Percentiles rank a stretch among this genome's conserved stretches.
Evolutionary conservation across 2,113 vertebrate species (phyloP).

Genomic region (Neogale vison): DNA sequence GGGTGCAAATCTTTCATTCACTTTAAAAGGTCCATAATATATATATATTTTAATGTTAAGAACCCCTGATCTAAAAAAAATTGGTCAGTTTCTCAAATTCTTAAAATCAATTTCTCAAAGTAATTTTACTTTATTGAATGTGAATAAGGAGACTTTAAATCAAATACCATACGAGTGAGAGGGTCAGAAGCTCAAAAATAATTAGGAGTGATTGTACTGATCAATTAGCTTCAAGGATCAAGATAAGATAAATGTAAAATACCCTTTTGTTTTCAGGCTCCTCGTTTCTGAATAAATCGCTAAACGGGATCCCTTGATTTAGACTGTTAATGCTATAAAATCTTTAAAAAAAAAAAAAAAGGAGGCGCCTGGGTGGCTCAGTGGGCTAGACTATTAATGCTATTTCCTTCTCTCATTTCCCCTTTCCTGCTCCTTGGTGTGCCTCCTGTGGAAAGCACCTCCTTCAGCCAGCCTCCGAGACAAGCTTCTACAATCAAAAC

Average conservation of each 20-base stretch:
- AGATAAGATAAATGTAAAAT: not conserved
- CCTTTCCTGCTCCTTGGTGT: not conserved
- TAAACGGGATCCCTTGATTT: not conserved
- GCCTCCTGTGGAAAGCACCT: constrained; percentile 3
- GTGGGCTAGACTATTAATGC: not conserved
- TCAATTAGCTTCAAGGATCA: not conserved
- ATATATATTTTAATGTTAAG: not conserved
- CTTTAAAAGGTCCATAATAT: not conserved
- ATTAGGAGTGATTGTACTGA: not conserved
- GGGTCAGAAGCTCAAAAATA: not conserved
- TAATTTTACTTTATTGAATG: not conserved
- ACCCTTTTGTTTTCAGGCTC: not conserved
- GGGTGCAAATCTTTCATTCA: not conserved
- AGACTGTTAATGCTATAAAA: not conserved
- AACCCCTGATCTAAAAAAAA: not conserved
- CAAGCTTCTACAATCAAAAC: not conserved
- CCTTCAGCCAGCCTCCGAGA: not conserved
- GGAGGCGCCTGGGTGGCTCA: too few species aligned
- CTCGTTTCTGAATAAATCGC: not conserved
- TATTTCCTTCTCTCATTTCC: constrained; percentile 50
- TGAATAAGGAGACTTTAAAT: not conserved
- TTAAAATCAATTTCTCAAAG: not conserved
- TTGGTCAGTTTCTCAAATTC: constrained; percentile 4
- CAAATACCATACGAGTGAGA: not conserved
- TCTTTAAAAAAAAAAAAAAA: too few species aligned